Evolutionary conservation across 2,888 invertebrate species (phyloP).

Genomic region (Autographa gamma): DNA sequence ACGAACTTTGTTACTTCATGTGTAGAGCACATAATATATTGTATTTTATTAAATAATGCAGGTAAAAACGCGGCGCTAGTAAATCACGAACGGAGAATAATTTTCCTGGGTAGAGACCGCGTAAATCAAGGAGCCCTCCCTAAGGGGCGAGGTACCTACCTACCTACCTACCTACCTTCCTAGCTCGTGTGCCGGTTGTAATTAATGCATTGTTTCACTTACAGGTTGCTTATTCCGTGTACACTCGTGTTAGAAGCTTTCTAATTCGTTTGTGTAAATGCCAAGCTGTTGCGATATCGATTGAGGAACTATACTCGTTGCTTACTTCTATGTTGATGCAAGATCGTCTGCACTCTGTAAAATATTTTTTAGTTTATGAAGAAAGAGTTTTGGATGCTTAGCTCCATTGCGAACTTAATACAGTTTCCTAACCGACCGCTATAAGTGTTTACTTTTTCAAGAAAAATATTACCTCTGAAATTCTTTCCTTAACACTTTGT

Average conservation of each 20-base stretch:
- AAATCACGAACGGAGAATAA: slow-evolving; percentile 81
- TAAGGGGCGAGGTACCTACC: slow-evolving; percentile 15
- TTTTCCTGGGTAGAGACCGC: slow-evolving; percentile 70
- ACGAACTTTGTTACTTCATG: slow-evolving; percentile 32
- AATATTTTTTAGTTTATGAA: no score
- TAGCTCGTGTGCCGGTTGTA: slow-evolving; percentile 49
- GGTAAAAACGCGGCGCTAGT: slow-evolving; percentile 76
- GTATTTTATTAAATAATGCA: slow-evolving; percentile 64
- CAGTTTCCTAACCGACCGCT: neutral
- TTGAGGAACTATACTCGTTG: neutral
- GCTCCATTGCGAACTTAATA: no score
- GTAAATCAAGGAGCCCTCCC: slow-evolving; percentile 65
- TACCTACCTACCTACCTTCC: slow-evolving; percentile 1
- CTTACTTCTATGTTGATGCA: neutral
- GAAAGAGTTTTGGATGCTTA: no score
- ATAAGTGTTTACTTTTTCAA: no score
- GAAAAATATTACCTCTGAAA: neutral
- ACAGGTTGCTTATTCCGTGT: slow-evolving; percentile 47
- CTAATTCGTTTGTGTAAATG: slow-evolving; percentile 23
- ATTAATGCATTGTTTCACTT: slow-evolving; percentile 63
- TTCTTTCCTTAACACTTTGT: neutral
- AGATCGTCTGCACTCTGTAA: no score
- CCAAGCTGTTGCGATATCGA: neutral
- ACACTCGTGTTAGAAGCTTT: slow-evolving; percentile 34
- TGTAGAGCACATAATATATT: slow-evolving; percentile 47